A percentile compares a stretch with the other conserved stretches of the same genome.
Evolutionary conservation across 1,140 invertebrate species (phyloP).

Genomic region (Geopemphigus sp.): DNA sequence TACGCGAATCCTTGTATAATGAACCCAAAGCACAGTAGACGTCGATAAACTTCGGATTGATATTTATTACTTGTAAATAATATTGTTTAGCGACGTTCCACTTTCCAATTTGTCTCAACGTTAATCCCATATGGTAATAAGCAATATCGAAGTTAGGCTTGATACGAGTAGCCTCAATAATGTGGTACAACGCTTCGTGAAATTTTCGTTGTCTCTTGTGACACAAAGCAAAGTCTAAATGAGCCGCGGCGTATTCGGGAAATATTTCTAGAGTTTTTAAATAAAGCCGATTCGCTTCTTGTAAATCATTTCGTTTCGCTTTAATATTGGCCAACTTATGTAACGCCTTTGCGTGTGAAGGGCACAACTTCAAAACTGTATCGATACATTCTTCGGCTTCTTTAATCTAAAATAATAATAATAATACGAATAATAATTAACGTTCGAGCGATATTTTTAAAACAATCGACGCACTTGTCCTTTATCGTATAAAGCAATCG

Average conservation of each 20-base stretch:
- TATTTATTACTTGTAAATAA: constrained; percentile 96
- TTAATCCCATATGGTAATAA: constrained; percentile 74
- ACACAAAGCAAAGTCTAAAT: constrained; percentile 96
- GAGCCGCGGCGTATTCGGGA: constrained; percentile 98
- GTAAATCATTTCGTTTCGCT: constrained; percentile 81
- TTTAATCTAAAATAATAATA: constrained; percentile 64
- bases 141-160: constrained; percentile 53
- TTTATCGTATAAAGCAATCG: constrained; percentile 98
- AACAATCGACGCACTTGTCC: constrained; percentile 63
- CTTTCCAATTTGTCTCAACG: constrained; percentile 97
- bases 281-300: constrained; percentile 96
- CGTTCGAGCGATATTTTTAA: not conserved
- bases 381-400: constrained; percentile 99
- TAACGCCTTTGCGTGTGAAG: constrained; percentile 97
- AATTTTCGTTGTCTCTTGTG: constrained; percentile 97
- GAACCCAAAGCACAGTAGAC: constrained; percentile 98
- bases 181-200: constrained; percentile 95
- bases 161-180: constrained; percentile 87
- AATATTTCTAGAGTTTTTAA: constrained; percentile 92
- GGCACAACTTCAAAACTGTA: constrained; percentile 88
- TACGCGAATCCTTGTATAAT: constrained; percentile 98
- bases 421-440: constrained; percentile 1
- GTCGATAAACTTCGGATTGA: constrained; percentile 97
- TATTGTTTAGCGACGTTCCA: constrained; percentile 92
- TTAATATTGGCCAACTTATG: constrained; percentile 97